Conservation (phyloP, 2,888 invertebrate genomes). For the Ganaspis brasiliensis region DNA sequence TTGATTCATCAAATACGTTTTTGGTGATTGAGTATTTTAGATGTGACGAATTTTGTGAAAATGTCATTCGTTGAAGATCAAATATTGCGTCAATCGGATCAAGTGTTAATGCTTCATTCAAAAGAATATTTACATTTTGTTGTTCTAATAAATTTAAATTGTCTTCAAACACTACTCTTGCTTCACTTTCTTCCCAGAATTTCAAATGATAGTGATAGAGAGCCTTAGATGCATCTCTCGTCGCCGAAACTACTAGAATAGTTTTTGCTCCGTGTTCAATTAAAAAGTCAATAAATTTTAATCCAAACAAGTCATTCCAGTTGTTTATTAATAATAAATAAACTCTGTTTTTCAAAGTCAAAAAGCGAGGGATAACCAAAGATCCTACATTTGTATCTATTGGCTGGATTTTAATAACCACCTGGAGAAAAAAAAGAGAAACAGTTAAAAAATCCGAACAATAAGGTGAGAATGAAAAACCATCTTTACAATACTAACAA, state of each 20-base stretch:
- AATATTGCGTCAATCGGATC: conserved; percentile 57
- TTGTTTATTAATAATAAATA: conserved; percentile 87
- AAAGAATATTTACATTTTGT: conserved; percentile 51
- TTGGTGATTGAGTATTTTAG: conserved; percentile 44
- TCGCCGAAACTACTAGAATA: conserved; percentile 51
- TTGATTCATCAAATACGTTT: conserved; percentile 54
- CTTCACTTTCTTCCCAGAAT: conserved; percentile 55
- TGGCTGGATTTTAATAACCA: conserved; percentile 65
- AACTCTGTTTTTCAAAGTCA: conserved; percentile 80
- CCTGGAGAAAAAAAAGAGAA: conserved; percentile 53
- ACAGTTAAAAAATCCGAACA: too few species aligned
- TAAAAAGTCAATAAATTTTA: conserved; percentile 59
- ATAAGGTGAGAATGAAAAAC: too few species aligned
- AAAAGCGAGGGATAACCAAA: conserved; percentile 79
- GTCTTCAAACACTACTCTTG: conserved; percentile 39
- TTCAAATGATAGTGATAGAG: conserved; percentile 45
- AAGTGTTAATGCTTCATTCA: conserved; percentile 52
- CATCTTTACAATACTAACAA: too few species aligned
- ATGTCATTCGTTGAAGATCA: conserved; percentile 51
- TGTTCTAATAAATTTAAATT: conserved; percentile 44
- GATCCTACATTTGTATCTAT: conserved; percentile 18
- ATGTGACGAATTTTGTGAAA: background rate
- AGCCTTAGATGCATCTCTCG: conserved; percentile 14
- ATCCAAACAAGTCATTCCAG: conserved; percentile 83
- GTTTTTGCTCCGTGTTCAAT: conserved; percentile 55